Conservation (phyloP, 1,140 invertebrate species). For the Acarapis woodi region DNA sequence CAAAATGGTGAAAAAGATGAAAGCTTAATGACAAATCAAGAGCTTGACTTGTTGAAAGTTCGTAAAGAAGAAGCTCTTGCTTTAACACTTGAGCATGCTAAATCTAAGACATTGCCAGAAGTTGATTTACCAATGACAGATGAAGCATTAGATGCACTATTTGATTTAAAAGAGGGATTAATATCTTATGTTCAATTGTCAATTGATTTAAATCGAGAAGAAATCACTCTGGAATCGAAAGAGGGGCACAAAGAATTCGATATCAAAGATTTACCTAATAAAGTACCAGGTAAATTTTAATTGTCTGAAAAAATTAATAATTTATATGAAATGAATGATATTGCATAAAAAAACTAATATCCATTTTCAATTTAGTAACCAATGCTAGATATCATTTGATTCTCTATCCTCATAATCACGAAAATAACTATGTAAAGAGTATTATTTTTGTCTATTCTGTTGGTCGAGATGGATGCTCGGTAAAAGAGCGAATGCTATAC, state of each 20-base stretch:
- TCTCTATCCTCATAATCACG: constrained; percentile 62
- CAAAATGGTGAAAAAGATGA: background rate
- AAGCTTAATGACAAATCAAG: constrained; percentile 3
- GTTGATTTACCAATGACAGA: constrained; percentile 71
- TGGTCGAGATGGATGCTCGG: constrained; percentile 70
- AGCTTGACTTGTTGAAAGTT: constrained; percentile 2
- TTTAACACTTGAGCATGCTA: background rate
- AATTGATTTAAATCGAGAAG: constrained; percentile 36
- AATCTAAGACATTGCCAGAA: constrained; percentile 47
- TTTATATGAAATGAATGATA: no score
- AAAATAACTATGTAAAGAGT: constrained; percentile 56
- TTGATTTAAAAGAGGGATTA: constrained; percentile 17
- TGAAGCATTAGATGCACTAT: constrained; percentile 39
- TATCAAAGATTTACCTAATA: constrained; percentile 30
- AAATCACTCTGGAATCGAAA: constrained; percentile 36
- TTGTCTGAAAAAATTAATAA: no score
- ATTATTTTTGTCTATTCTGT: constrained; percentile 89
- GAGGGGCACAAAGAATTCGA: constrained; percentile 22
- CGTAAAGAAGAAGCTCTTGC: constrained; percentile 1
- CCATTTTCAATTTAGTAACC: no score
- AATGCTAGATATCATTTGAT: constrained; percentile 71
- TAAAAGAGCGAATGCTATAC: constrained; percentile 91
- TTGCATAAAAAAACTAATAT: no score
- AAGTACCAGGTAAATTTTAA: constrained; percentile 44
- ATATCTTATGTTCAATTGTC: constrained; percentile 30